Conservation (phyloP, 2,888 invertebrate species). For the Scaptodrosophila latifasciaeformis region DNA sequence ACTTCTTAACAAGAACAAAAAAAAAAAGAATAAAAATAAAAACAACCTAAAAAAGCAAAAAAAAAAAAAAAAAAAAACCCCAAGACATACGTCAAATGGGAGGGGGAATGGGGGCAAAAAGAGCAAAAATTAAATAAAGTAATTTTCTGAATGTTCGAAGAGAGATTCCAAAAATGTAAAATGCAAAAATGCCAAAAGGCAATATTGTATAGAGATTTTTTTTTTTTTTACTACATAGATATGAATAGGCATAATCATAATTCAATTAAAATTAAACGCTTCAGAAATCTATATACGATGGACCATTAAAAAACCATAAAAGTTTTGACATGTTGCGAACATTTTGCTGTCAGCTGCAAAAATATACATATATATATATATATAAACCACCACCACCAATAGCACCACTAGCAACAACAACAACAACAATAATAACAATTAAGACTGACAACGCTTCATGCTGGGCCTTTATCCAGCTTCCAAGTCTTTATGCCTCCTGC, state of each 20-base stretch:
- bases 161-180: no score
- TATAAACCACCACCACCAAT: neutral
- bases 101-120: no score
- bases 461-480: no score
- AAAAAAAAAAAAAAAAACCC: no score
- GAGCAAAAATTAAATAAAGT: no score
- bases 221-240: no score
- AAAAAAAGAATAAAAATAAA: neutral
- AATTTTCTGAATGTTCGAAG: no score
- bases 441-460: conserved; percentile 43
- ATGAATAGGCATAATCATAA: conserved; percentile 13
- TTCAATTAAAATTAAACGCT: conserved; percentile 41
- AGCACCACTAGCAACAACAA: conserved; percentile 17
- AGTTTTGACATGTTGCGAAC: conserved; percentile 59
- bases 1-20: neutral
- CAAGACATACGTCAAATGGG: no score
- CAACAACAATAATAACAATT: conserved; percentile 56
- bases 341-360: conserved; percentile 49
- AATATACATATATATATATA: conserved; percentile 8
- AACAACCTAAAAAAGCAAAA: no score
- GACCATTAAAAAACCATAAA: conserved; percentile 48
- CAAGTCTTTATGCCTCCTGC: no score
- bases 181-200: no score
- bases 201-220: no score
- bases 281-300: conserved; percentile 17